Conservation (phyloP, 2,888 invertebrate species). For the Heliconius erato region DNA sequence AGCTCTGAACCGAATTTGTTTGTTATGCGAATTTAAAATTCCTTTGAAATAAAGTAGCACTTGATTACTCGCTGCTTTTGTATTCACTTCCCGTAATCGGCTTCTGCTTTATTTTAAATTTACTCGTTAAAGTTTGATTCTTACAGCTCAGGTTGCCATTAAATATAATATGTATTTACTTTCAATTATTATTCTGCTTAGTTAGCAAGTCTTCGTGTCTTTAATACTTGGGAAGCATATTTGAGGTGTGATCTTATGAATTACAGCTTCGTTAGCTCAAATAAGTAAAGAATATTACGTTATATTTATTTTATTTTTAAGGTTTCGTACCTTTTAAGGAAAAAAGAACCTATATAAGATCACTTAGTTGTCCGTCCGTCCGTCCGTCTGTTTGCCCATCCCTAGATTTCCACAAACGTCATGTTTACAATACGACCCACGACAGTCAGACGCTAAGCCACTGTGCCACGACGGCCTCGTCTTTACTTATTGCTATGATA, state of each 20-base stretch:
- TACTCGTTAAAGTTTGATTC: constrained; percentile 21
- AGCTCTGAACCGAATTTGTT: constrained; percentile 14
- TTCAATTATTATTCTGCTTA: constrained; percentile 11
- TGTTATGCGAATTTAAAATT: constrained; percentile 33
- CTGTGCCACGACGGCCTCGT: too few relatives aligned
- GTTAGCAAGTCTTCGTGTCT: neutral
- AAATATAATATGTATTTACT: neutral
- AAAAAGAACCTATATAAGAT: too few relatives aligned
- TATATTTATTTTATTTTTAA: too few relatives aligned
- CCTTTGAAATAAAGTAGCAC: constrained; percentile 33
- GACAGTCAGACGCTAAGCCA: too few relatives aligned
- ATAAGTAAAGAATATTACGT: too few relatives aligned
- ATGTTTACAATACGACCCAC: too few relatives aligned
- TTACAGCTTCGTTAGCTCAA: neutral
- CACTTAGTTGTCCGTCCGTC: too few relatives aligned
- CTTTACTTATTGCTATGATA: too few relatives aligned
- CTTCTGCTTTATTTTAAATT: constrained; percentile 29
- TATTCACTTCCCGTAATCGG: constrained; percentile 37
- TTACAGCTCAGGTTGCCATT: neutral
- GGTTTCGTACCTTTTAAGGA: too few relatives aligned
- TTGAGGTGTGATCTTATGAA: neutral
- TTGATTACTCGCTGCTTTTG: constrained; percentile 35
- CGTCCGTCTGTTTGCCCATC: too few relatives aligned
- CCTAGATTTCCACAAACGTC: too few relatives aligned
- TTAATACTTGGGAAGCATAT: neutral